Evolutionary conservation across 1,140 invertebrate genomes (phyloP).

Genomic region (Caenorhabditis tropicalis): DNA sequence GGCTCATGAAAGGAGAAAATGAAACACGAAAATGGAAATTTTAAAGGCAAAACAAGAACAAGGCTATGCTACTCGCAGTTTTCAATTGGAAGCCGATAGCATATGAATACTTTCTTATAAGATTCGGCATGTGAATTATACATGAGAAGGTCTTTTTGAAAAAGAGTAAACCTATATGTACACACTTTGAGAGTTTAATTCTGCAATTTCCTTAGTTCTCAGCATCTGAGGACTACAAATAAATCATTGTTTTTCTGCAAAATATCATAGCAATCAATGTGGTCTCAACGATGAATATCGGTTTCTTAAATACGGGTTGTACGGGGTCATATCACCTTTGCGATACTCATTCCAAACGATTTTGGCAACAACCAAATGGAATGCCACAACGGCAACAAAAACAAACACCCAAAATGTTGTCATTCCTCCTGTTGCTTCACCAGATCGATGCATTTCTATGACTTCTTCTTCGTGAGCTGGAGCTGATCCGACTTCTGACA

Average conservation of each 20-base stretch:
- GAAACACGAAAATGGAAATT: not conserved
- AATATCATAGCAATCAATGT: conserved; percentile 34
- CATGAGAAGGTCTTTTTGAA: not conserved
- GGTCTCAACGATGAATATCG: conserved; percentile 57
- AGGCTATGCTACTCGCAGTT: conserved; percentile 1
- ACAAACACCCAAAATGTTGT: conserved; percentile 80
- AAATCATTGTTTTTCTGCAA: no score
- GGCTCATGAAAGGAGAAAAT: not conserved
- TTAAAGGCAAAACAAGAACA: not conserved
- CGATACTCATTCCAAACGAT: conserved; percentile 82
- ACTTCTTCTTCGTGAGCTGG: conserved; percentile 90
- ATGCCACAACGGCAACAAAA: conserved; percentile 85
- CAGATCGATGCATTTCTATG: conserved; percentile 82
- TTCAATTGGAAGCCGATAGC: not conserved
- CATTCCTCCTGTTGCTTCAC: conserved; percentile 28
- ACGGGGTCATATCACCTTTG: conserved; percentile 56
- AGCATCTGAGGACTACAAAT: no score
- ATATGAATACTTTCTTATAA: not conserved
- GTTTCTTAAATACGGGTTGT: conserved; percentile 54
- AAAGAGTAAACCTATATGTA: not conserved
- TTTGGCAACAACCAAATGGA: conserved; percentile 92
- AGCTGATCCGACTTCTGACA: conserved; percentile 85
- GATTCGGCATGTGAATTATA: conserved; percentile 18
- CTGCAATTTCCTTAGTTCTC: no score
- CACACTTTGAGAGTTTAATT: not conserved